Conservation (phyloP, 2,888 invertebrate genomes). For the Ptychoptera albimana region DNA sequence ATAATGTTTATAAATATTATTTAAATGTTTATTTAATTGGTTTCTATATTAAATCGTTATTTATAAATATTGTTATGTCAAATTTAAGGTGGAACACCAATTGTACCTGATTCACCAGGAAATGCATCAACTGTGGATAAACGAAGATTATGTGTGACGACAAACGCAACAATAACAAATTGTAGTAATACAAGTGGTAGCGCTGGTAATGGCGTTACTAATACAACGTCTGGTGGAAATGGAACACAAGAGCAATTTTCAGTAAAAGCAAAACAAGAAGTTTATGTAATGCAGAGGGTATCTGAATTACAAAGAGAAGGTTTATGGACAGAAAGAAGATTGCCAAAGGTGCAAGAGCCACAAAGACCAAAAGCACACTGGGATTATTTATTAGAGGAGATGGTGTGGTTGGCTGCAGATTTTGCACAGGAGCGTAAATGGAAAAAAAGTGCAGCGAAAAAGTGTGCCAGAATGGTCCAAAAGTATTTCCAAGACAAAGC, state of each 20-base stretch:
- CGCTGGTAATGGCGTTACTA: neutral
- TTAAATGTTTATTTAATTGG: too few relatives aligned
- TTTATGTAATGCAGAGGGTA: constrained; percentile 84
- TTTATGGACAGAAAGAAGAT: constrained; percentile 80
- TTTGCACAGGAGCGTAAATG: constrained; percentile 96
- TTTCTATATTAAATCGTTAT: too few relatives aligned
- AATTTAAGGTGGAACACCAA: constrained; percentile 36
- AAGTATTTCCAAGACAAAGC: constrained; percentile 87
- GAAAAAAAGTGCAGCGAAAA: constrained; percentile 92
- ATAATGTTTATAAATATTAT: neutral
- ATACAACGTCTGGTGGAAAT: neutral
- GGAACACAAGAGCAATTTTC: constrained; percentile 55
- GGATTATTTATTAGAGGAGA: constrained; percentile 97
- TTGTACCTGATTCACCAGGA: constrained; percentile 24
- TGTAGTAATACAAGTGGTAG: constrained; percentile 4
- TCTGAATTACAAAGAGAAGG: constrained; percentile 86
- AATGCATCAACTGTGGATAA: constrained; percentile 7
- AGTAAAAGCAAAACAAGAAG: constrained; percentile 79
- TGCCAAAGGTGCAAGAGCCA: constrained; percentile 86
- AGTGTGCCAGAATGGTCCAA: constrained; percentile 79
- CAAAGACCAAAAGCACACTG: constrained; percentile 86
- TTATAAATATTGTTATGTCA: too few relatives aligned
- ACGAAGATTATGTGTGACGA: constrained; percentile 11
- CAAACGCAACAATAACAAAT: constrained; percentile 6
- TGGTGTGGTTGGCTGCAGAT: constrained; percentile 96